These are phyloP conservation scores for Tromatobia lineatoria DNA, from an alignment of 2,888 invertebrate genomes.

Conservation along the genomic window DNA sequence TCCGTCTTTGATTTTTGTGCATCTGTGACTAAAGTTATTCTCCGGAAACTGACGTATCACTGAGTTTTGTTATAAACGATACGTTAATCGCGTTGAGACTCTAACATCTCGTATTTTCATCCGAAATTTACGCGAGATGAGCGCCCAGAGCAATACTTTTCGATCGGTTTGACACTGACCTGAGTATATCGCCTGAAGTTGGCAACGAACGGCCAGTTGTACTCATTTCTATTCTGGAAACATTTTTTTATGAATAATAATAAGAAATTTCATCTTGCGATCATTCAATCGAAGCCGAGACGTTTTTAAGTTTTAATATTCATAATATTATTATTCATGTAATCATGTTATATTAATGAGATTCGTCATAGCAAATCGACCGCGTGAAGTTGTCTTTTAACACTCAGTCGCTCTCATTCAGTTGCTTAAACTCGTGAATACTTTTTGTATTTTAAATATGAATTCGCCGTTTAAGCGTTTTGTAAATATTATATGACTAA, in stretches of 20 bases:
- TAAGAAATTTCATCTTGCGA: not conserved
- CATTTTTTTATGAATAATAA: not conserved
- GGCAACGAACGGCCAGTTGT: not conserved
- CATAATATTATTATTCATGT: not conserved
- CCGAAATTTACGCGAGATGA: not conserved
- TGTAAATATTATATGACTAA: no score
- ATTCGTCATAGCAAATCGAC: not conserved
- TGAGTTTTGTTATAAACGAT: not conserved
- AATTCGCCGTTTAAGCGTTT: no score
- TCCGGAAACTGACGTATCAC: not conserved
- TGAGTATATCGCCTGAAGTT: not conserved
- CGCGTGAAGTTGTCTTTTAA: slow-evolving; percentile 6
- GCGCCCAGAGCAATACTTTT: not conserved
- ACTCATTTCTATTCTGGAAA: not conserved
- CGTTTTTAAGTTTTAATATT: not conserved
- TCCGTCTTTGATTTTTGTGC: not conserved
- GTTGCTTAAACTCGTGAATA: no score
- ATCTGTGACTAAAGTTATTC: not conserved
- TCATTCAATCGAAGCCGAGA: not conserved
- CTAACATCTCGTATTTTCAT: slow-evolving; percentile 7
- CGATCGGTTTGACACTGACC: slow-evolving; percentile 6
- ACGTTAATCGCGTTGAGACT: not conserved
- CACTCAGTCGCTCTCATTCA: not conserved
- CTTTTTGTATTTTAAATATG: no score
- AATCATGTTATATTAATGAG: not conserved